Conservation (phyloP, 2,888 invertebrate genomes). For the Rhagonycha lutea region DNA sequence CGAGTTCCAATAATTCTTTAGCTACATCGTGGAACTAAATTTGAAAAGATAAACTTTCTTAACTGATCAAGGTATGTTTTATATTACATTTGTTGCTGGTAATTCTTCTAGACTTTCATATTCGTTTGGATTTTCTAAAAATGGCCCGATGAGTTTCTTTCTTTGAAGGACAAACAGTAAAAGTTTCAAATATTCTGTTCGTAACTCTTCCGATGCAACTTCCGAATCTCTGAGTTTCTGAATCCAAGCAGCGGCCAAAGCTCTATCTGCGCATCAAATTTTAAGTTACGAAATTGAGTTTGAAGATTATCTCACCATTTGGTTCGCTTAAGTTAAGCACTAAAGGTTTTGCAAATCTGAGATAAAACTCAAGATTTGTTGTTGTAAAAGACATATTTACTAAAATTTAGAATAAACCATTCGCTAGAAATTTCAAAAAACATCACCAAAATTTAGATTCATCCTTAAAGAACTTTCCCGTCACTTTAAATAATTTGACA, state of each 20-base stretch:
- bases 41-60: slow-evolving; percentile 1
- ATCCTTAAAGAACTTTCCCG: background rate
- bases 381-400: background rate
- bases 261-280: slow-evolving; percentile 47
- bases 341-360: slow-evolving; percentile 53
- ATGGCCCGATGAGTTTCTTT: slow-evolving; percentile 52
- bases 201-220: slow-evolving; percentile 43
- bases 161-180: slow-evolving; percentile 55
- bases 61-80: background rate
- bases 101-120: slow-evolving; percentile 46
- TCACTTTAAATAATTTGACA: background rate
- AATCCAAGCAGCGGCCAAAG: slow-evolving; percentile 55
- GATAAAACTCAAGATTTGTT: slow-evolving; percentile 52
- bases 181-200: slow-evolving; percentile 54
- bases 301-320: slow-evolving; percentile 46
- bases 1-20: slow-evolving; percentile 45
- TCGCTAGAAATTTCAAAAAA: background rate
- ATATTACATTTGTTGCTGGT: slow-evolving; percentile 43
- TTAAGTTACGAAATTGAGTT: background rate
- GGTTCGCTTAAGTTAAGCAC: slow-evolving; percentile 51
- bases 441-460: slow-evolving; percentile 17
- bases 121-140: slow-evolving; percentile 49
- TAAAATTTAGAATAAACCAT: background rate
- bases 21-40: slow-evolving; percentile 47
- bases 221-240: slow-evolving; percentile 49